These are phyloP conservation scores for Anabas testudineus DNA, from an alignment of 2,797 vertebrate species.

Conservation along the genomic window DNA sequence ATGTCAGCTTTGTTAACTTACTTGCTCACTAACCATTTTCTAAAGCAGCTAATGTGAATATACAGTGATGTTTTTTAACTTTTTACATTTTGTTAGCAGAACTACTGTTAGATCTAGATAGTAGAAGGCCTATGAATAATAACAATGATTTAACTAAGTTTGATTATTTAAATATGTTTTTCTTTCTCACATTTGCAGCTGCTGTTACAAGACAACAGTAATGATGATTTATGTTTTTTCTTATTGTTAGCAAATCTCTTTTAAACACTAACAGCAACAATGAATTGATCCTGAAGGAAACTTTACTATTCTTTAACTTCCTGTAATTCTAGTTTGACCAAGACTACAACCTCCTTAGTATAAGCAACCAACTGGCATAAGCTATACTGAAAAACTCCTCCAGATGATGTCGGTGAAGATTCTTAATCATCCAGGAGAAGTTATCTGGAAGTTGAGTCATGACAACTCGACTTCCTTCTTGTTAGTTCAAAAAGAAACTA, in stretches of 20 bases:
- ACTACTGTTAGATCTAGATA: background rate
- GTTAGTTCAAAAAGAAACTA: too few relatives aligned
- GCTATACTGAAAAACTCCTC: too few relatives aligned
- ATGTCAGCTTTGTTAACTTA: conserved; percentile 13
- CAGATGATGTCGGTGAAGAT: too few relatives aligned
- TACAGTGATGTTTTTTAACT: background rate
- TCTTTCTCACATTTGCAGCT: background rate
- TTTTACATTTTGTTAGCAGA: background rate
- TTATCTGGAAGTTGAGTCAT: too few relatives aligned
- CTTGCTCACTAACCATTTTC: conserved; percentile 3
- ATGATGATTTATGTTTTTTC: background rate
- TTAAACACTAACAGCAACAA: background rate
- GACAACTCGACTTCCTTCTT: too few relatives aligned
- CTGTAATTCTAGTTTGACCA: too few relatives aligned
- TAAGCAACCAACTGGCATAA: too few relatives aligned
- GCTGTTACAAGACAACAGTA: too few relatives aligned
- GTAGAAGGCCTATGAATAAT: background rate
- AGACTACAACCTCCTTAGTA: too few relatives aligned
- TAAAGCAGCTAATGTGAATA: conserved; percentile 6
- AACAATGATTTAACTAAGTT: background rate
- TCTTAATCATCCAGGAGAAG: too few relatives aligned
- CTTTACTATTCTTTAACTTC: too few relatives aligned
- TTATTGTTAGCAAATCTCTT: background rate
- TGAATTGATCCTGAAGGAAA: too few relatives aligned
- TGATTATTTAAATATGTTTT: background rate